Evolutionary conservation across 2,797 vertebrate genomes (phyloP).

Genomic region (Orientallactaga sibirica): DNA sequence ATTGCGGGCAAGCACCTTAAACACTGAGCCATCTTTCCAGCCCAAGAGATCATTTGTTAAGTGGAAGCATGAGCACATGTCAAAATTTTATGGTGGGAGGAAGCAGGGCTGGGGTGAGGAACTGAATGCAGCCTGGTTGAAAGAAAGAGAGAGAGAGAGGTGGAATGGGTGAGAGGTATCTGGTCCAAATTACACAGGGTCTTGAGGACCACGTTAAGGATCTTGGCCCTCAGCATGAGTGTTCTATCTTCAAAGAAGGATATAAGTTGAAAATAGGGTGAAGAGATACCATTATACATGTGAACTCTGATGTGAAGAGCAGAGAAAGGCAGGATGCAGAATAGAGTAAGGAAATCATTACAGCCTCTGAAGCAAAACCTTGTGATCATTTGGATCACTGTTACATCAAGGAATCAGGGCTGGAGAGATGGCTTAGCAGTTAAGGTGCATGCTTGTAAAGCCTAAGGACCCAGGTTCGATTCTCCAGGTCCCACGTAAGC

Average conservation of each 20-base stretch:
- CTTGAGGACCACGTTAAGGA: background rate
- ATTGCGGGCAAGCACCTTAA: no score
- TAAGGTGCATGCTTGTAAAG: no score
- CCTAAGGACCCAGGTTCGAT: no score
- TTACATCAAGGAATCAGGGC: background rate
- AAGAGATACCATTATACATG: background rate
- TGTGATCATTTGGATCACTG: background rate
- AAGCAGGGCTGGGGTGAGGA: background rate
- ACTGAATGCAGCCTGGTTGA: background rate
- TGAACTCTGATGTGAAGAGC: background rate
- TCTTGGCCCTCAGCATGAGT: background rate
- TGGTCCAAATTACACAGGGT: background rate
- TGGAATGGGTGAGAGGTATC: background rate
- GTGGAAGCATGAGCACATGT: background rate
- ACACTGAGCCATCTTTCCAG: no score
- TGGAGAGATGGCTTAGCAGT: no score
- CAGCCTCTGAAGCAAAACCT: background rate
- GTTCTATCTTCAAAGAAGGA: background rate
- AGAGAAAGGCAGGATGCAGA: background rate
- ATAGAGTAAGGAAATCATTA: background rate
- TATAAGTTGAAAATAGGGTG: background rate
- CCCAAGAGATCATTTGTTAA: background rate
- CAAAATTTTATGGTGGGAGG: background rate
- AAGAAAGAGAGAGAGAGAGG: background rate
- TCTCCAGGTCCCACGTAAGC: no score